Evolutionary conservation across 1,140 invertebrate genomes (phyloP).

Genomic region (Drosophila lacertosa): DNA sequence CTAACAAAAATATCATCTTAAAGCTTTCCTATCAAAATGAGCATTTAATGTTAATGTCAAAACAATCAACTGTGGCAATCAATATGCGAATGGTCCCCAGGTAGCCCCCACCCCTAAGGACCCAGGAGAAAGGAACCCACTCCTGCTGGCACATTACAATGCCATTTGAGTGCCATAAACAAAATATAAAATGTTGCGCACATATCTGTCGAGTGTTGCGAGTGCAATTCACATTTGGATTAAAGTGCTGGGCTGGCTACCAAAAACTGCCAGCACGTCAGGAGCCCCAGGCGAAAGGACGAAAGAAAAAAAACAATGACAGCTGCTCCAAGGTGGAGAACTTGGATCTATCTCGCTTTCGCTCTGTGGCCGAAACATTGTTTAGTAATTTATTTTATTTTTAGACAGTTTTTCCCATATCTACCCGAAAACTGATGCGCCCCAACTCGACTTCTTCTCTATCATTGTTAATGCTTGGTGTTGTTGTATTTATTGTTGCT

Average conservation of each 20-base stretch:
- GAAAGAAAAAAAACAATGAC: conserved; percentile 33
- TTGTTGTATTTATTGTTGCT: conserved; percentile 57
- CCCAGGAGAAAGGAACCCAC: no score
- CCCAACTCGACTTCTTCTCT: conserved; percentile 5
- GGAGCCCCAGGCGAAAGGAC: conserved; percentile 3
- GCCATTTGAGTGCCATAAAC: conserved; percentile 64
- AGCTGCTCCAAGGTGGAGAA: conserved; percentile 53
- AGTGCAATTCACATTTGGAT: conserved; percentile 57
- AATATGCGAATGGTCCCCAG: conserved; percentile 36
- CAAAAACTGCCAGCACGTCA: conserved; percentile 72
- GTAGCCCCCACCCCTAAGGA: no score
- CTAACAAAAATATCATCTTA: not conserved
- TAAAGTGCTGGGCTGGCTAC: conserved; percentile 64
- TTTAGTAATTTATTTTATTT: conserved; percentile 82
- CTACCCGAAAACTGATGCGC: conserved; percentile 40
- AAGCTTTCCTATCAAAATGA: not conserved
- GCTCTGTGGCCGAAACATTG: conserved; percentile 57
- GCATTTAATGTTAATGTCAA: conserved; percentile 40
- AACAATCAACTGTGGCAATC: conserved; percentile 44
- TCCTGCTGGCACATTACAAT: conserved; percentile 36
- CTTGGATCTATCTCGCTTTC: not conserved
- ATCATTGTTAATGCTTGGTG: conserved; percentile 9
- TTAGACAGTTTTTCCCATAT: conserved; percentile 67
- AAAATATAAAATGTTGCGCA: conserved; percentile 60
- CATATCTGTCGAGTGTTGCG: conserved; percentile 19